These are phyloP conservation scores for Morone saxatilis DNA, from an alignment of 2,113 vertebrate genomes.

Conservation along the genomic window DNA sequence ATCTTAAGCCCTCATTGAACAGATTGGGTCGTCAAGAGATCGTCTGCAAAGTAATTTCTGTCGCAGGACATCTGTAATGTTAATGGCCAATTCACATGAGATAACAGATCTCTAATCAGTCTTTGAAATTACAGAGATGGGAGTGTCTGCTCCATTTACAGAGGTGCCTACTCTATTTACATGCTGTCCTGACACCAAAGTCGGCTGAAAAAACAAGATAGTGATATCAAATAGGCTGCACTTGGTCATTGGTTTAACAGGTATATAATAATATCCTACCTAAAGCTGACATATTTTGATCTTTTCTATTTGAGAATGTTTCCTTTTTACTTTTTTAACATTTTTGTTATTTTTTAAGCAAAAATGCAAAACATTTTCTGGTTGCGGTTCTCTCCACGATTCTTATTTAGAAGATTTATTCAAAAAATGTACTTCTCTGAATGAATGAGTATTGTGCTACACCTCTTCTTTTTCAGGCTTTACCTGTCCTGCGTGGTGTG, in stretches of 20 bases:
- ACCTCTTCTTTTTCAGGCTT: too few species aligned
- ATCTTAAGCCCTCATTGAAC: slow-evolving; percentile 19
- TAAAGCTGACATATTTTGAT: background rate
- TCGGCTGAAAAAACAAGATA: background rate
- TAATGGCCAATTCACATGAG: slow-evolving; percentile 55
- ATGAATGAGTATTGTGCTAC: background rate
- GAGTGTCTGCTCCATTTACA: slow-evolving; percentile 53
- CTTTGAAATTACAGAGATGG: slow-evolving; percentile 53
- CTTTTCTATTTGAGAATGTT: background rate
- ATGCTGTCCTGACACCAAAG: background rate
- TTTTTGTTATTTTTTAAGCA: too few species aligned
- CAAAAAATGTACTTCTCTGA: background rate
- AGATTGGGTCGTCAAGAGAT: slow-evolving; percentile 25
- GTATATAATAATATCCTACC: background rate
- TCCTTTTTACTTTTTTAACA: background rate
- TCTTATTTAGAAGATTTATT: too few species aligned
- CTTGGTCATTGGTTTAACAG: background rate
- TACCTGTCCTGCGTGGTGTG: background rate
- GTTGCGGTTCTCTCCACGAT: background rate
- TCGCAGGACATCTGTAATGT: slow-evolving; percentile 53
- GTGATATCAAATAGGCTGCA: background rate
- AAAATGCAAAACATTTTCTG: background rate
- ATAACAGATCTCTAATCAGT: slow-evolving; percentile 54
- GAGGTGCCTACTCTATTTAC: slow-evolving; percentile 41
- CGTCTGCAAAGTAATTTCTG: slow-evolving; percentile 40